Conservation (phyloP, 1,140 invertebrate species). For the Scaptomyza hsui region DNA sequence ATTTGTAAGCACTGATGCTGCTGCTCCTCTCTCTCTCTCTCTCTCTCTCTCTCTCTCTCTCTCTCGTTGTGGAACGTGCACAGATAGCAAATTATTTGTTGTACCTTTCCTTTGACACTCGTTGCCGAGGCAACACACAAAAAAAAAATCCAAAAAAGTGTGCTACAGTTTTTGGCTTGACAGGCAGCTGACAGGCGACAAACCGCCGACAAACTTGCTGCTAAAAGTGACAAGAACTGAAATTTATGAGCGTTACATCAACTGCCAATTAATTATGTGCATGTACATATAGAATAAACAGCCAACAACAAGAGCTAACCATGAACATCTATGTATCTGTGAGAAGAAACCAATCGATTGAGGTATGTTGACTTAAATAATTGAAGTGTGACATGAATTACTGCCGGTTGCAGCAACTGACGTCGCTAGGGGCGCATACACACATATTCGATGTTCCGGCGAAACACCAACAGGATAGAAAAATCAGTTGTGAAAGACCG, state of each 20-base stretch:
- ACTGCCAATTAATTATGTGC: constrained; percentile 69
- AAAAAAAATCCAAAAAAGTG: constrained; percentile 9
- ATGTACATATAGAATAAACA: constrained; percentile 1
- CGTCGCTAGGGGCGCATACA: background rate
- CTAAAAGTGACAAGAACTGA: constrained; percentile 17
- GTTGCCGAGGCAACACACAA: no score
- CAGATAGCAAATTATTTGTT: background rate
- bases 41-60: background rate
- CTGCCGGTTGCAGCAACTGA: constrained; percentile 16
- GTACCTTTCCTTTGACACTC: no score
- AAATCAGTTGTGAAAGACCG: background rate
- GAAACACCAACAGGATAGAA: background rate
- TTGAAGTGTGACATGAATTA: constrained; percentile 64
- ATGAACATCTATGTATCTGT: no score
- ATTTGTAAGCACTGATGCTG: constrained; percentile 29
- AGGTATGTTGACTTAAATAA: constrained; percentile 59
- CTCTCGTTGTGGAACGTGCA: background rate
- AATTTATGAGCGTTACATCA: constrained; percentile 62
- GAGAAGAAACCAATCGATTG: constrained; percentile 30
- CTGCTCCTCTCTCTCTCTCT: background rate
- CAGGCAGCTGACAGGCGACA: constrained; percentile 39
- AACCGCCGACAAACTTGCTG: constrained; percentile 25
- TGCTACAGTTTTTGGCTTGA: constrained; percentile 27
- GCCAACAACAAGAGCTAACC: constrained; percentile 1
- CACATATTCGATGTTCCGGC: background rate